Evolutionary conservation across 2,888 invertebrate genomes (phyloP).

Genomic region (Taenaris catops): DNA sequence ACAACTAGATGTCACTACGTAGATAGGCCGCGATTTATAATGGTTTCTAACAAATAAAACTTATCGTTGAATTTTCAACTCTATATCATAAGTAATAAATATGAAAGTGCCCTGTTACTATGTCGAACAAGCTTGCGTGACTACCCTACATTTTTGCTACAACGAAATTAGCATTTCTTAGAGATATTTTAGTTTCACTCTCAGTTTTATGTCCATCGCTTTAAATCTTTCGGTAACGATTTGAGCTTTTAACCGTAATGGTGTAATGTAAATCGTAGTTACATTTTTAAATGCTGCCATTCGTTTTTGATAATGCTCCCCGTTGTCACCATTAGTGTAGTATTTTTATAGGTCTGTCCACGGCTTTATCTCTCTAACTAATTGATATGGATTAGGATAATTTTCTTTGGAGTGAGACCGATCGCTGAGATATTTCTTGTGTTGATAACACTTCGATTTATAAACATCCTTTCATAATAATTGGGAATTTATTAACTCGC

Average conservation of each 20-base stretch:
- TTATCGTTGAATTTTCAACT: constrained; percentile 9
- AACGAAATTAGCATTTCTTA: constrained; percentile 35
- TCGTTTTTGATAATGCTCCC: constrained; percentile 26
- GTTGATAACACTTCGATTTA: no score
- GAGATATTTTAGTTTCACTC: constrained; percentile 33
- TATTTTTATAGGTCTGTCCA: constrained; percentile 45
- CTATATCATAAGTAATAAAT: constrained; percentile 5
- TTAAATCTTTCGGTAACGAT: constrained; percentile 28
- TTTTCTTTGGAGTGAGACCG: constrained; percentile 31
- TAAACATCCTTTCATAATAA: no score
- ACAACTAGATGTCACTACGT: constrained; percentile 36
- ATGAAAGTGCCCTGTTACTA: constrained; percentile 13
- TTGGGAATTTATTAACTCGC: no score
- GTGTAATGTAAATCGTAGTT: constrained; percentile 20
- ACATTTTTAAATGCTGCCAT: constrained; percentile 16
- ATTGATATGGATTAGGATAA: constrained; percentile 51
- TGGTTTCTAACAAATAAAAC: constrained; percentile 23
- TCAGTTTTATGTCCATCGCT: constrained; percentile 34
- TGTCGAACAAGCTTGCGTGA: constrained; percentile 29
- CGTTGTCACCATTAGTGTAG: constrained; percentile 33
- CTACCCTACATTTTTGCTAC: constrained; percentile 30
- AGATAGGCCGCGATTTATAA: constrained; percentile 36
- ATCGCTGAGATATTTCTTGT: constrained; percentile 22
- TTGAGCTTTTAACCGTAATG: constrained; percentile 16
- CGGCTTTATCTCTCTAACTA: constrained; percentile 50